These are phyloP conservation scores for Pycnomerus fuliginosus DNA, from an alignment of 2,888 invertebrate species.

Conservation along the genomic window DNA sequence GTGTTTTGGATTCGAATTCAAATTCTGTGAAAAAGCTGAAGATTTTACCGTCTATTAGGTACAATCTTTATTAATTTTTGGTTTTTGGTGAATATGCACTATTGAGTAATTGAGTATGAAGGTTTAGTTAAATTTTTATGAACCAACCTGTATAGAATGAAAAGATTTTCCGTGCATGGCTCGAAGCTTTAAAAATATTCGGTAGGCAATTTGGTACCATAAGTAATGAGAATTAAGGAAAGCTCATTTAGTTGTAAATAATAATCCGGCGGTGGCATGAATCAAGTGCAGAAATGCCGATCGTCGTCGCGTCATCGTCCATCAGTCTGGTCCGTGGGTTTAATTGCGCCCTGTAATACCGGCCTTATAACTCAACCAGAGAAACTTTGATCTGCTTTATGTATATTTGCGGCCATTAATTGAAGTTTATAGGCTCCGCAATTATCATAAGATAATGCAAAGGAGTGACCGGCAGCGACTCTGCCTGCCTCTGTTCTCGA, in stretches of 20 bases:
- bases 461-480: constrained; percentile 48
- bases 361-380: constrained; percentile 50
- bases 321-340: constrained; percentile 53
- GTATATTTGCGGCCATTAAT: constrained; percentile 53
- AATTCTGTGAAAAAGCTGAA: too few relatives aligned
- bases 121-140: too few relatives aligned
- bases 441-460: constrained; percentile 54
- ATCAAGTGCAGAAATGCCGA: constrained; percentile 20
- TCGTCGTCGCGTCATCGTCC: constrained; percentile 46
- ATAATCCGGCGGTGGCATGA: constrained; percentile 16
- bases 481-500: constrained; percentile 23
- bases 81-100: too few relatives aligned
- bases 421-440: constrained; percentile 54
- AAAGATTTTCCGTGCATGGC: too few relatives aligned
- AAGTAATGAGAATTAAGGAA: constrained; percentile 14
- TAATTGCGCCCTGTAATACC: constrained; percentile 51
- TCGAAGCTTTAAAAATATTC: too few relatives aligned
- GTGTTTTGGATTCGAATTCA: too few relatives aligned
- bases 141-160: too few relatives aligned
- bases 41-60: too few relatives aligned
- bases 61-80: too few relatives aligned
- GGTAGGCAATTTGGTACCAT: too few relatives aligned
- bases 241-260: constrained; percentile 16
- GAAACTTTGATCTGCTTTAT: constrained; percentile 53
- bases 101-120: too few relatives aligned